Evolutionary conservation across 2,888 invertebrate species (phyloP), one percentile per base, ranked within the genome.

Genomic region (Holacanthella duospinosa): DNA sequence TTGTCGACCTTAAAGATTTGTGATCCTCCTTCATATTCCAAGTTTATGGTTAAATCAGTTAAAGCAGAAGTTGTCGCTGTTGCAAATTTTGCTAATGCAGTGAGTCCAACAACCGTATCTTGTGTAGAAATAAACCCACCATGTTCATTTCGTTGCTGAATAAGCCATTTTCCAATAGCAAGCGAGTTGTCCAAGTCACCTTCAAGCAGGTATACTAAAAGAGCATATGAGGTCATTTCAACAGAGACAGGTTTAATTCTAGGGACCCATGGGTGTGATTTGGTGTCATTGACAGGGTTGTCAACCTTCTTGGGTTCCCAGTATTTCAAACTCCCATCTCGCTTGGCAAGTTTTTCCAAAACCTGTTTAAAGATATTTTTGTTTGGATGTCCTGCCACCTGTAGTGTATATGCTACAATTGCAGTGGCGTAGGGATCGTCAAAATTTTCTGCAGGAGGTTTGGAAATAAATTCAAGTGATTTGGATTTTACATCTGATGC

Each of bases 221-320:
- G 79, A 0, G 86, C 88, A 77, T 94, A 36, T 16, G 93, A 85
- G 0, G 95, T 93, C 74, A 91, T 89, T 77, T 91, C 89, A 2
- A 95, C 68, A 0, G 67, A 53, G 1, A 64, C 64, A 1, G 69
- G 65, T 24, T 27, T 43, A 2, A 29, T 24, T 2, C 19, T n/a
- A 12, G 29, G 24, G 25, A 53, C 54, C 58, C 54, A 48, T 1
- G 58, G 58, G 28, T 58, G 29, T 4, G 6, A 36, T 9, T 3
- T 28, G 12, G 43, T 58, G 26, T 28, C 55, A 55, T 25, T 26
- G 27, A 16, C 55, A 12, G 36, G 36, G 36, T 12, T 6, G 6
- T 36, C 36, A n/a, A 48, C 48, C n/a, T 79, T 77, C 1, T 80
- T 83, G 66, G 87, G 86, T 55, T 85, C 84, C 93, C 93, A 94